These are phyloP conservation scores for Phenganax marumi DNA, from an alignment of 92 coral and sea anemone species.

Conservation along the genomic window DNA sequence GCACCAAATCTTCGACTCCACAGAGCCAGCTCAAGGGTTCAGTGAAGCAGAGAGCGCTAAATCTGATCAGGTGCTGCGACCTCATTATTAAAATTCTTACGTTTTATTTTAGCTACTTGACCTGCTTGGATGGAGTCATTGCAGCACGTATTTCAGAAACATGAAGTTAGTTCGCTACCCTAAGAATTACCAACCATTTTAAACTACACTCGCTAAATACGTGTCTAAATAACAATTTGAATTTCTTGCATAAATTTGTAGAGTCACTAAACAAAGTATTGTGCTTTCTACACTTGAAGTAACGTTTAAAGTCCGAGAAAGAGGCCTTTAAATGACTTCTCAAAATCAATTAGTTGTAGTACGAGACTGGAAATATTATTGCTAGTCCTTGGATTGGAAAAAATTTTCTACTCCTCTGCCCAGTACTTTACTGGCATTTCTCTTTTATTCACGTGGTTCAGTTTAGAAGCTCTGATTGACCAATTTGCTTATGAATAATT, in stretches of 20 bases:
- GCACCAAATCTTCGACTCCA: too few species aligned
- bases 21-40: too few species aligned
- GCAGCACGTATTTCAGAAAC: constrained; percentile 63
- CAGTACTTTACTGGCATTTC: too few species aligned
- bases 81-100: not conserved
- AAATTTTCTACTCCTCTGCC: too few species aligned
- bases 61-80: not conserved
- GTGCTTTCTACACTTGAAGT: not conserved
- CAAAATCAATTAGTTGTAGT: too few species aligned
- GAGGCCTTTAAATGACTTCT: too few species aligned
- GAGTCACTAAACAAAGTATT: not conserved
- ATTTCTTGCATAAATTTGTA: not conserved
- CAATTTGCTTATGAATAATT: too few species aligned
- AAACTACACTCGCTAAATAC: constrained; percentile 22
- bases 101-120: constrained; percentile 72
- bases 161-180: constrained; percentile 79
- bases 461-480: too few species aligned
- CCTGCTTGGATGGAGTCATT: constrained; percentile 82
- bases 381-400: too few species aligned
- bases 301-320: constrained; percentile 24
- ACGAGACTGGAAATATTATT: too few species aligned
- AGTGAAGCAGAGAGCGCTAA: not conserved
- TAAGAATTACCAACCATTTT: constrained; percentile 71
- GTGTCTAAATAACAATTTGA: constrained; percentile 1
- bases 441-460: too few species aligned